A percentile compares a stretch with the other conserved stretches of the same genome.
Evolutionary conservation across 64 coral and sea anemone species (phyloP).

Genomic region (Montipora capricornis): DNA sequence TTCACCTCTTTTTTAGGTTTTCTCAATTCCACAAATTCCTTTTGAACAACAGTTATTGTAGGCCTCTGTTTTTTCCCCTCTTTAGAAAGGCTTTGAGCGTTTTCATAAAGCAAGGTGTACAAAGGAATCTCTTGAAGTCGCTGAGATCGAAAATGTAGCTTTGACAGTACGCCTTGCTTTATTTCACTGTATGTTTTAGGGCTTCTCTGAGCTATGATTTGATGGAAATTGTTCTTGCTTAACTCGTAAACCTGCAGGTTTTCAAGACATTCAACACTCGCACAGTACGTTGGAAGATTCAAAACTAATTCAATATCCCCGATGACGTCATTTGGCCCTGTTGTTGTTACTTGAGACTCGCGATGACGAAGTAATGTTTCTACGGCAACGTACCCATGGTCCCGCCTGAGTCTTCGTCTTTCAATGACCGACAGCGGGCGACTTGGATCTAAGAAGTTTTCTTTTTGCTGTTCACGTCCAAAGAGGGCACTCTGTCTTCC

Average conservation of each 20-base stretch:
- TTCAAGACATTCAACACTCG: slow-evolving; percentile 81
- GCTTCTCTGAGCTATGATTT: slow-evolving; percentile 71
- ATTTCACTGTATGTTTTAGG: slow-evolving; percentile 57
- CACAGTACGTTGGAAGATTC: slow-evolving; percentile 70
- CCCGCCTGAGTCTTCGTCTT: slow-evolving; percentile 67
- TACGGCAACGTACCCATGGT: slow-evolving; percentile 77
- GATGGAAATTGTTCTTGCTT: slow-evolving; percentile 75
- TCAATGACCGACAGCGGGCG: slow-evolving; percentile 75
- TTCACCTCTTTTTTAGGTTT: background rate
- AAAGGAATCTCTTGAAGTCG: slow-evolving; percentile 50
- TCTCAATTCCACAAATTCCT: background rate
- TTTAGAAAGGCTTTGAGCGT: background rate
- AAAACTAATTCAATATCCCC: slow-evolving; percentile 83
- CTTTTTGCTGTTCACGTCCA: background rate
- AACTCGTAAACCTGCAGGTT: slow-evolving; percentile 86
- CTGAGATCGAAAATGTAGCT: slow-evolving; percentile 59
- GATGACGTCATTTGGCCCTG: slow-evolving; percentile 82
- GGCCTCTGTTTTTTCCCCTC: background rate
- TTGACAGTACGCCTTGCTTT: slow-evolving; percentile 40
- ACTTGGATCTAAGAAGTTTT: background rate
- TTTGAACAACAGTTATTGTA: background rate
- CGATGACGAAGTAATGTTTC: slow-evolving; percentile 67
- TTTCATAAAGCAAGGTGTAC: slow-evolving; percentile 67
- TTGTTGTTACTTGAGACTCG: slow-evolving; percentile 52
- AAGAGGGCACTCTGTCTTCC: background rate